Evolutionary conservation across 2,797 vertebrate genomes (phyloP).

Genomic region (Lagocephalus sceleratus): DNA sequence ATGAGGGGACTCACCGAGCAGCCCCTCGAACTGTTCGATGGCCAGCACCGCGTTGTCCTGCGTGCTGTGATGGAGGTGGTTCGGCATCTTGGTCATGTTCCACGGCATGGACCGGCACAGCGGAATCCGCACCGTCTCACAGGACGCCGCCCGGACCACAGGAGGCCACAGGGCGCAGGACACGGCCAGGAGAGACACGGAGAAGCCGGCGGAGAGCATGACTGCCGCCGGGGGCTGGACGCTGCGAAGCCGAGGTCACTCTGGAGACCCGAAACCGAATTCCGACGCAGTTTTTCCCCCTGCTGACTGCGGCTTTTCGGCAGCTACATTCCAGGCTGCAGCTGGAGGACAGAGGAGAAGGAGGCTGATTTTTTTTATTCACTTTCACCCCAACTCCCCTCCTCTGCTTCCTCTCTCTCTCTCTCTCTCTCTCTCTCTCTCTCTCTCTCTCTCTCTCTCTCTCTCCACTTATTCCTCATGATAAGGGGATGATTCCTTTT

Average conservation of each 20-base stretch:
- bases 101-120: conserved; percentile 91
- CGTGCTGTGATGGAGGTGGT: conserved; percentile 99
- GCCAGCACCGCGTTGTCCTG: conserved; percentile 97
- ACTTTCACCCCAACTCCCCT: conserved; percentile 13
- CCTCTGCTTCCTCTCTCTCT: neutral
- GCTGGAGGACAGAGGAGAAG: conserved; percentile 41
- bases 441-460: neutral
- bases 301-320: conserved; percentile 28
- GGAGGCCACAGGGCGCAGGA: conserved; percentile 68
- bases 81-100: conserved; percentile 99
- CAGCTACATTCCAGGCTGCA: conserved; percentile 9
- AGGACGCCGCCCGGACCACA: conserved; percentile 77
- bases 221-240: neutral
- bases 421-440: neutral
- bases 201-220: conserved; percentile 65
- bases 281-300: conserved; percentile 1
- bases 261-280: neutral
- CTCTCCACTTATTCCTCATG: conserved; percentile 18
- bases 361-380: conserved; percentile 29
- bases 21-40: conserved; percentile 95
- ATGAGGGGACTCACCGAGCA: conserved; percentile 73
- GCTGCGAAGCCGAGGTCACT: neutral
- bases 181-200: conserved; percentile 61
- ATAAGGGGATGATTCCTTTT: conserved; percentile 46
- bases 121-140: conserved; percentile 91